A percentile compares a stretch with the other conserved stretches of the same genome.
Evolutionary conservation across 2,888 invertebrate genomes (phyloP).

Genomic region (Tolmerus cingulatus): DNA sequence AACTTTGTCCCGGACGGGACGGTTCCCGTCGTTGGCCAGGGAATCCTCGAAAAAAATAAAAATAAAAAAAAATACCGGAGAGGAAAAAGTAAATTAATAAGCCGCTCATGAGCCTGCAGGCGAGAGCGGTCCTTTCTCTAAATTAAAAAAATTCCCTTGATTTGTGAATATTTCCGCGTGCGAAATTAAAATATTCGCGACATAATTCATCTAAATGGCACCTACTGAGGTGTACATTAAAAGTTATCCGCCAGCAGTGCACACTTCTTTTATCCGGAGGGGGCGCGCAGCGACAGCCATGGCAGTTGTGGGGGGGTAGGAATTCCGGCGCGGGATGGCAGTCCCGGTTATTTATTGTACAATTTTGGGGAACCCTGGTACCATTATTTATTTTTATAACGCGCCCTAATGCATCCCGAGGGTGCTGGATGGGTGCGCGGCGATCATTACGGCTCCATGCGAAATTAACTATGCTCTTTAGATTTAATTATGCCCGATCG

Average conservation of each 20-base stretch:
- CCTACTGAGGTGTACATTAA: conserved; percentile 44
- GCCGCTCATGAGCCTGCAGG: not conserved
- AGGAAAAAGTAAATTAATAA: conserved; percentile 38
- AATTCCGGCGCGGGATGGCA: not conserved
- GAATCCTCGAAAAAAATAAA: not conserved
- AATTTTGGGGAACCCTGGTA: not conserved
- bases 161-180: conserved; percentile 36
- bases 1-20: not conserved
- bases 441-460: conserved; percentile 9
- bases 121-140: not conserved
- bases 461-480: conserved; percentile 28
- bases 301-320: not conserved
- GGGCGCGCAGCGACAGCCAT: not conserved
- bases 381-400: conserved; percentile 33
- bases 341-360: not conserved
- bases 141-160: conserved; percentile 34
- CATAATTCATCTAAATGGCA: conserved; percentile 46
- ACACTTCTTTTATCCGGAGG: conserved; percentile 1
- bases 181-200: conserved; percentile 44
- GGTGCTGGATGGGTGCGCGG: not conserved
- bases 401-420: conserved; percentile 26
- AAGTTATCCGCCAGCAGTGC: conserved; percentile 43
- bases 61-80: not conserved
- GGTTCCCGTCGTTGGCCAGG: not conserved
- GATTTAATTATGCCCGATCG: conserved; percentile 37